Conservation (phyloP, 2,113 vertebrate species). For the Brachirus orientalis region DNA sequence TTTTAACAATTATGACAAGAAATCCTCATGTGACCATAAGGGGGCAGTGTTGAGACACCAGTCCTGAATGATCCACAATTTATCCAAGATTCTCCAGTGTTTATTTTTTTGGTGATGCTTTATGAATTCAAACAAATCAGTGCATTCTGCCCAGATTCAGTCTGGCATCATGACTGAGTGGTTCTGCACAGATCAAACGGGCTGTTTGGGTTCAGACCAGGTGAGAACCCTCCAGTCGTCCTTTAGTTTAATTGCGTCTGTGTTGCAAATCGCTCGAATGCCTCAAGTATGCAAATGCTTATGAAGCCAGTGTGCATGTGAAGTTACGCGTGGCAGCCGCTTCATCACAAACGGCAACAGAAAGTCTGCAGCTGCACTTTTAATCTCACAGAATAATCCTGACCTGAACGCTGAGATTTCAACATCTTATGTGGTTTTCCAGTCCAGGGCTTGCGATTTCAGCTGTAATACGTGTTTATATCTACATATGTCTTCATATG, state of each 20-base stretch:
- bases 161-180: conserved; percentile 47
- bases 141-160: conserved; percentile 65
- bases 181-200: conserved; percentile 70
- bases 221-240: conserved; percentile 73
- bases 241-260: conserved; percentile 72
- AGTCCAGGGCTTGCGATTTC: too few relatives aligned
- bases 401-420: too few relatives aligned
- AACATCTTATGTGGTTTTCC: too few relatives aligned
- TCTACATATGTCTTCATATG: too few relatives aligned
- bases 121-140: conserved; percentile 62
- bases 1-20: too few relatives aligned
- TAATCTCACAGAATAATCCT: too few relatives aligned
- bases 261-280: conserved; percentile 72
- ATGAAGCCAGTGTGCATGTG: too few relatives aligned
- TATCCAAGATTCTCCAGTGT: conserved; percentile 50
- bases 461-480: too few relatives aligned
- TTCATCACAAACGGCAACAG: background rate
- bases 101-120: conserved; percentile 55
- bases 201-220: conserved; percentile 70
- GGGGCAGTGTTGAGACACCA: conserved; percentile 70
- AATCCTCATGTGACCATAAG: conserved; percentile 34
- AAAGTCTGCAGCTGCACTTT: conserved; percentile 50
- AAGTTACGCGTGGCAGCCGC: too few relatives aligned
- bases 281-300: conserved; percentile 66
- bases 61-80: conserved; percentile 25